Percentiles rank a stretch among this genome's conserved stretches.
These are phyloP conservation scores for Andrena trimmerana DNA, from an alignment of 2,888 invertebrate genomes.

Conservation along the genomic window DNA sequence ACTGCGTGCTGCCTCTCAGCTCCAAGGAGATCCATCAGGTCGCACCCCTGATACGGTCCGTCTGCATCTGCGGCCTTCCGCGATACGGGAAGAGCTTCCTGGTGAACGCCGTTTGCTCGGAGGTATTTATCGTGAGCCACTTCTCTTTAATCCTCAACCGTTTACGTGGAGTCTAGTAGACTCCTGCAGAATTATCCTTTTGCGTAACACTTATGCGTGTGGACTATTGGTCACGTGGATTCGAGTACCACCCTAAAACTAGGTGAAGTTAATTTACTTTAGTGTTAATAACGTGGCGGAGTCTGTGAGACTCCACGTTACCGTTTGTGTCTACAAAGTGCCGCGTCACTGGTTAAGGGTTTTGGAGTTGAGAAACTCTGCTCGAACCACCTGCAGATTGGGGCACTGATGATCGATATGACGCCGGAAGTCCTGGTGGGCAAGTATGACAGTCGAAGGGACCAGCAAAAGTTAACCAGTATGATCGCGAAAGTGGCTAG, in stretches of 20 bases:
- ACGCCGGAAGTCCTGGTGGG: slow-evolving; percentile 89
- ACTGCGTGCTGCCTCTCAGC: slow-evolving; percentile 88
- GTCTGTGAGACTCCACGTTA: too few species aligned
- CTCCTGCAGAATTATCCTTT: too few species aligned
- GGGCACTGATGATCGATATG: slow-evolving; percentile 91
- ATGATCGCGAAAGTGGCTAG: slow-evolving; percentile 89
- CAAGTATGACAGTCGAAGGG: slow-evolving; percentile 90
- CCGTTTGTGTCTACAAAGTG: too few species aligned
- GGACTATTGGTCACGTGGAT: neutral
- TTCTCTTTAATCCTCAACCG: too few species aligned
- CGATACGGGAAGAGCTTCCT: slow-evolving; percentile 90
- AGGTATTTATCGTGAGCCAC: slow-evolving; percentile 78
- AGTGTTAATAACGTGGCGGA: too few species aligned
- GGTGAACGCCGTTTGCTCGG: slow-evolving; percentile 91
- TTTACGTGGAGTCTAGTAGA: too few species aligned
- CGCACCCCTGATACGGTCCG: slow-evolving; percentile 76
- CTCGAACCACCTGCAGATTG: slow-evolving; percentile 82
- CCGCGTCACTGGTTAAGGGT: too few species aligned
- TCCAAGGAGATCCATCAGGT: slow-evolving; percentile 78
- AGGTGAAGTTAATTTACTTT: too few species aligned
- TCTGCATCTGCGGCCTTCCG: slow-evolving; percentile 89
- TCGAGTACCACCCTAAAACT: neutral
- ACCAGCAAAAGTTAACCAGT: slow-evolving; percentile 89
- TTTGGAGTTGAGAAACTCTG: too few species aligned
- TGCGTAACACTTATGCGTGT: too few species aligned